phyloP scores from a whole-genome alignment of 2,113 vertebrate genomes.

The Canis aureus region DNA sequence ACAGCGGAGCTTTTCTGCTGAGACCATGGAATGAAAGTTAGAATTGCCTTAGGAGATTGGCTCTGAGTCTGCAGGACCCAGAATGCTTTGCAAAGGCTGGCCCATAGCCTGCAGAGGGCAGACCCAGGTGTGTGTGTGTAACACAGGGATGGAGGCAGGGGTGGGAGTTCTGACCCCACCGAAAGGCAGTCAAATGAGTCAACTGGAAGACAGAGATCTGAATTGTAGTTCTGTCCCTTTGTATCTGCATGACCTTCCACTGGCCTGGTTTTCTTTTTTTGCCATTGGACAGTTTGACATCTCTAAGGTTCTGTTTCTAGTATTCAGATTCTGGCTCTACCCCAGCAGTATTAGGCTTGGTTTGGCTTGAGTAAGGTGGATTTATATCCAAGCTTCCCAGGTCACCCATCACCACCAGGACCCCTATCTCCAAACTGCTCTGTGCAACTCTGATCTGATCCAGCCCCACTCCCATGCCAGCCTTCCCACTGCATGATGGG shows the following conservation, averaged over 20 bases:
- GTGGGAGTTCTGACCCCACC: neutral
- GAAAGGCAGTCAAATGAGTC: neutral
- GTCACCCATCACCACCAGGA: neutral
- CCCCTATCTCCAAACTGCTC: neutral
- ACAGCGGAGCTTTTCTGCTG: neutral
- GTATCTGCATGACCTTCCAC: neutral
- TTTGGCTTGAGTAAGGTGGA: neutral
- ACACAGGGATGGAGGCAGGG: neutral
- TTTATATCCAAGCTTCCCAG: neutral
- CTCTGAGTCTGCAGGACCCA: neutral
- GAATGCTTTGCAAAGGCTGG: neutral
- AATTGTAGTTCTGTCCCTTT: neutral
- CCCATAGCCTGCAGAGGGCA: neutral
- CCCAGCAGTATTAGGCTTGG: neutral
- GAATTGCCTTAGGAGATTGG: neutral
- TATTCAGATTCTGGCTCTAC: neutral
- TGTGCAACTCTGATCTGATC: neutral
- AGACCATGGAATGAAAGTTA: neutral
- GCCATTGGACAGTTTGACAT: neutral
- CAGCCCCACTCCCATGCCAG: neutral
- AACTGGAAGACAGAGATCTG: neutral
- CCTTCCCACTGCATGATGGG: neutral
- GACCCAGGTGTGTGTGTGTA: neutral
- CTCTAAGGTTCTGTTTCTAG: neutral
- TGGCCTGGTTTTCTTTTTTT: neutral